Conservation (phyloP, 2,113 vertebrate genomes). For the Coptodon rendalli region DNA sequence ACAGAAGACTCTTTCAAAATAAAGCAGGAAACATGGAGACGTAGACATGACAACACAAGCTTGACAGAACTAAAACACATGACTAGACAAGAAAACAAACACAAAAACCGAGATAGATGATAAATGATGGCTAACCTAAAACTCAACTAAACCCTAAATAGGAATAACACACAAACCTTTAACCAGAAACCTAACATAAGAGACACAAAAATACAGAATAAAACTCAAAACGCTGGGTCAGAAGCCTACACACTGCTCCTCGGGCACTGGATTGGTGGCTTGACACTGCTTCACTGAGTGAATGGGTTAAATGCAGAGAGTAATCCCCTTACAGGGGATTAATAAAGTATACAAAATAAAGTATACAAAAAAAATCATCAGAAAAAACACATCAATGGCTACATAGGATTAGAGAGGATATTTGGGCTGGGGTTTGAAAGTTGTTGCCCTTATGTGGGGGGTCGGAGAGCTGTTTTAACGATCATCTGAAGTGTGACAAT, state of each 20-base stretch:
- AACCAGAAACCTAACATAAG: background rate
- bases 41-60: background rate
- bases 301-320: background rate
- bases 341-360: background rate
- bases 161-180: background rate
- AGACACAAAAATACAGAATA: background rate
- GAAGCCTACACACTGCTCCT: rapidly evolving
- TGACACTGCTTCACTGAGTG: background rate
- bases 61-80: background rate
- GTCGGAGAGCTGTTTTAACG: rapidly evolving
- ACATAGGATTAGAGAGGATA: background rate
- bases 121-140: background rate
- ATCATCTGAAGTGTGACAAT: background rate
- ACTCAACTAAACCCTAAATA: background rate
- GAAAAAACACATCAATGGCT: rapidly evolving
- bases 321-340: background rate
- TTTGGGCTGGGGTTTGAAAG: rapidly evolving
- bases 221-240: background rate
- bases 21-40: background rate
- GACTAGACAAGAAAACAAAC: background rate
- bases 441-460: background rate
- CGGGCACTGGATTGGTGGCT: background rate
- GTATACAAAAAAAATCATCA: background rate
- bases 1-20: background rate
- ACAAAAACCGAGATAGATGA: background rate